Evolutionary conservation across 2,113 vertebrate genomes (phyloP).

Genomic region (Hemichromis elongatus): DNA sequence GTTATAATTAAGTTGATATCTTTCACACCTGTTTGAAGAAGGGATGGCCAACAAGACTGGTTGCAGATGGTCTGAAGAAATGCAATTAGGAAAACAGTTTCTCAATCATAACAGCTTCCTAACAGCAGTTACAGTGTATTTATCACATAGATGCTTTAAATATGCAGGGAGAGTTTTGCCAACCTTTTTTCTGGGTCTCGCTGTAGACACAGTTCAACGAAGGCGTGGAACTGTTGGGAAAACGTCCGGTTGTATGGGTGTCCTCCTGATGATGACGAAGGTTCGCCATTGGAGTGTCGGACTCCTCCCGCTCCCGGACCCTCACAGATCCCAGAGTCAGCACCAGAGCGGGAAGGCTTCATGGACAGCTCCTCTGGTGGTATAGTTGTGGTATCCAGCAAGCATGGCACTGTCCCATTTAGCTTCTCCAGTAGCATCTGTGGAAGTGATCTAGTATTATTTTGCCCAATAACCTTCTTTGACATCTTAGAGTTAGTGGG

Average conservation of each 20-base stretch:
- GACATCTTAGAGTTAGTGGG: background rate
- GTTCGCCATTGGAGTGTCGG: slow-evolving; percentile 85
- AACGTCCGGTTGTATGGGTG: slow-evolving; percentile 95
- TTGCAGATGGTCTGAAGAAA: slow-evolving; percentile 83
- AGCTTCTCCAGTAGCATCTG: slow-evolving; percentile 98
- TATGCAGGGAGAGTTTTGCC: background rate
- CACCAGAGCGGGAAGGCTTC: slow-evolving; percentile 82
- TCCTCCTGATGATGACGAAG: slow-evolving; percentile 61
- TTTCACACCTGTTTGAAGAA: slow-evolving; percentile 95
- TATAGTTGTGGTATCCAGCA: slow-evolving; percentile 94
- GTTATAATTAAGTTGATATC: background rate
- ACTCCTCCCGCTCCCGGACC: slow-evolving; percentile 66
- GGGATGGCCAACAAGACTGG: slow-evolving; percentile 83
- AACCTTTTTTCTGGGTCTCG: slow-evolving; percentile 87
- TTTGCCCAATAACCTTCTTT: background rate
- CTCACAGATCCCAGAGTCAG: slow-evolving; percentile 82
- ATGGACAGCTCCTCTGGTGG: slow-evolving; percentile 90
- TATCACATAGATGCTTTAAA: accelerated
- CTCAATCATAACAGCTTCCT: background rate
- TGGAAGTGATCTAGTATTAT: background rate
- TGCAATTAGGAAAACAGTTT: background rate
- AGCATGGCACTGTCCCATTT: slow-evolving; percentile 92
- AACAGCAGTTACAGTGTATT: background rate
- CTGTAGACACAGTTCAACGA: slow-evolving; percentile 93
- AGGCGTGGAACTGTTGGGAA: slow-evolving; percentile 88